Evolutionary conservation across 2,113 vertebrate species (phyloP).

Genomic region (Aythya baeri): DNA sequence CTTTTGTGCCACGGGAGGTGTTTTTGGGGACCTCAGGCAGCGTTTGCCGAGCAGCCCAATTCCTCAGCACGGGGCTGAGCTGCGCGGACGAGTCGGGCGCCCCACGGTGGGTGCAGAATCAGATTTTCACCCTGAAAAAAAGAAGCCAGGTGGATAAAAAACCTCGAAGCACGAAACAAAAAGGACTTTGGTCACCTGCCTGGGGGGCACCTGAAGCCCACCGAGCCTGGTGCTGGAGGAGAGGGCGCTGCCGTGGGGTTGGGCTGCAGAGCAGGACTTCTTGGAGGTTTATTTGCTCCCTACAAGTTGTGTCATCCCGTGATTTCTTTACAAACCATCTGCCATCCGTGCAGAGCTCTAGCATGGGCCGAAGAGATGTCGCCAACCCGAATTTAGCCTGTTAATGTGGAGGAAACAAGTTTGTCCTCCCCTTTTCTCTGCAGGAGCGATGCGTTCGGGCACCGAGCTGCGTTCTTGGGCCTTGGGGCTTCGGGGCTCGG

Average conservation of each 20-base stretch:
- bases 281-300: not conserved
- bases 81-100: not conserved
- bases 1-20: not conserved
- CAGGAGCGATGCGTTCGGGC: not conserved
- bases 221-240: not conserved
- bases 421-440: not conserved
- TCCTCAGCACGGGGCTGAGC: not conserved
- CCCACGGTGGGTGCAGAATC: fast-evolving
- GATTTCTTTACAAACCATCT: not conserved
- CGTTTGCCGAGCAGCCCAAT: not conserved
- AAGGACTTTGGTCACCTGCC: not conserved
- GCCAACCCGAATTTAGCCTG: not conserved
- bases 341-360: too few species aligned
- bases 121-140: not conserved
- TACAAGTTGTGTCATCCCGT: fast-evolving
- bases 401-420: not conserved
- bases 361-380: not conserved
- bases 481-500: too few species aligned
- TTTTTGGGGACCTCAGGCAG: not conserved
- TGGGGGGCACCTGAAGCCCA: not conserved
- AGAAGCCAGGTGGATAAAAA: not conserved
- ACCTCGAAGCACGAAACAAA: not conserved
- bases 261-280: not conserved
- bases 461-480: not conserved
- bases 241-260: not conserved